phyloP scores from a whole-genome alignment of 37 sponge, comb jelly and placozoan genomes.

The Eunapius fragilis region DNA sequence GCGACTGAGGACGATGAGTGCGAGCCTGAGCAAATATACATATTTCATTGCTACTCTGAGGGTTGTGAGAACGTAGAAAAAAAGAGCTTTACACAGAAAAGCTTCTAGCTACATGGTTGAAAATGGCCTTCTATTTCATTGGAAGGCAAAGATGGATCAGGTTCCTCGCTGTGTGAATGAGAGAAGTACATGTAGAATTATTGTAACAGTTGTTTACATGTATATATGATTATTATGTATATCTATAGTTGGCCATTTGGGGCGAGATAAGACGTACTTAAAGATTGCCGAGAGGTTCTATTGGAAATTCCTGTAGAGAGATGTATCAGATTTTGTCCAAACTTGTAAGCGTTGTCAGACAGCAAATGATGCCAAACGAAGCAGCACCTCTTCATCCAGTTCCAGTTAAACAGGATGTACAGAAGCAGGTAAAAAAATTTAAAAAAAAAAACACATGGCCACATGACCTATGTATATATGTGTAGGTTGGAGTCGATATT shows the following conservation, averaged over 20 bases:
- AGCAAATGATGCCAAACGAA: slow-evolving; percentile 16
- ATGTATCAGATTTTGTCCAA: neutral
- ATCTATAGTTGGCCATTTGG: slow-evolving; percentile 26
- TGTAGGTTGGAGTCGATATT: slow-evolving; percentile 41
- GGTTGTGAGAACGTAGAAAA: no score
- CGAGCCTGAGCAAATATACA: no score
- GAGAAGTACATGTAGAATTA: no score
- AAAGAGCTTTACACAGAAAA: neutral
- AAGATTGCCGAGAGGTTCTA: slow-evolving; percentile 22
- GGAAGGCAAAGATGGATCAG: no score
- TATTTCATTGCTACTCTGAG: neutral
- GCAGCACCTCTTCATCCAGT: slow-evolving; percentile 36
- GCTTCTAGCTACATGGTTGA: no score
- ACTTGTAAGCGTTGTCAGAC: slow-evolving; percentile 26
- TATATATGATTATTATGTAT: no score
- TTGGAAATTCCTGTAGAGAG: slow-evolving; percentile 4
- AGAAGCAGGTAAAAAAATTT: slow-evolving; percentile 26
- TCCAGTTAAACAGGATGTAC: slow-evolving; percentile 21
- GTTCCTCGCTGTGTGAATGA: no score
- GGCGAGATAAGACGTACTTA: slow-evolving; percentile 34
- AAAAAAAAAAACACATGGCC: no score
- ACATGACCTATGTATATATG: no score
- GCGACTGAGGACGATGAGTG: neutral
- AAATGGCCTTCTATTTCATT: no score
- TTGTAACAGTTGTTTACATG: no score